Evolutionary conservation across 2,797 vertebrate genomes (phyloP).

Genomic region (Neosilurus hyrtlii): DNA sequence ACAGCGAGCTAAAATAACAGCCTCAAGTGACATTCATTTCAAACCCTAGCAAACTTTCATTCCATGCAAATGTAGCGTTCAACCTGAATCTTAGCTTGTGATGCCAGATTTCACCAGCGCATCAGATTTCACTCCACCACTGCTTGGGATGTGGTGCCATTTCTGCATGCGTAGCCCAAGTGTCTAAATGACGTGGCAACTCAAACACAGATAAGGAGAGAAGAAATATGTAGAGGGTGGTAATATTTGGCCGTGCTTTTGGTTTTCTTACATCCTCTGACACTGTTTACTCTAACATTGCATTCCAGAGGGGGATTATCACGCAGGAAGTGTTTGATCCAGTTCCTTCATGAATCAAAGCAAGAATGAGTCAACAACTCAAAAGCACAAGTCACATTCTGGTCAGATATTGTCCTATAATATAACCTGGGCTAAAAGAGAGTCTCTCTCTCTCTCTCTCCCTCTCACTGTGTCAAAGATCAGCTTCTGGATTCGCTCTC

Average conservation of each 20-base stretch:
- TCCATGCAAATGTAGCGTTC: not conserved
- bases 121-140: not conserved
- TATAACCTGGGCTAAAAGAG: not conserved
- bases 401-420: not conserved
- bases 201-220: not conserved
- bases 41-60: not conserved
- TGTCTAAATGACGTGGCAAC: not conserved
- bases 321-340: not conserved
- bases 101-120: not conserved
- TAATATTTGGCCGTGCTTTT: not conserved
- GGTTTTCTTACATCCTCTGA: not conserved
- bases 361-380: not conserved
- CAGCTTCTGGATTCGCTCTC: not conserved
- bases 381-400: not conserved
- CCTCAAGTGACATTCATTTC: not conserved
- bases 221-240: too few species aligned
- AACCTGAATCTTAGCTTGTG: not conserved
- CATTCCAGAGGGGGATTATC: not conserved
- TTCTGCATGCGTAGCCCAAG: not conserved
- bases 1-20: not conserved
- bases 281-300: not conserved
- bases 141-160: not conserved
- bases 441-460: not conserved
- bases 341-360: not conserved
- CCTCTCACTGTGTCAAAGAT: not conserved